A percentile compares a stretch with the other conserved stretches of the same genome.
Evolutionary conservation across 2,113 vertebrate species (phyloP).

Genomic region (Orthonyx spaldingii): DNA sequence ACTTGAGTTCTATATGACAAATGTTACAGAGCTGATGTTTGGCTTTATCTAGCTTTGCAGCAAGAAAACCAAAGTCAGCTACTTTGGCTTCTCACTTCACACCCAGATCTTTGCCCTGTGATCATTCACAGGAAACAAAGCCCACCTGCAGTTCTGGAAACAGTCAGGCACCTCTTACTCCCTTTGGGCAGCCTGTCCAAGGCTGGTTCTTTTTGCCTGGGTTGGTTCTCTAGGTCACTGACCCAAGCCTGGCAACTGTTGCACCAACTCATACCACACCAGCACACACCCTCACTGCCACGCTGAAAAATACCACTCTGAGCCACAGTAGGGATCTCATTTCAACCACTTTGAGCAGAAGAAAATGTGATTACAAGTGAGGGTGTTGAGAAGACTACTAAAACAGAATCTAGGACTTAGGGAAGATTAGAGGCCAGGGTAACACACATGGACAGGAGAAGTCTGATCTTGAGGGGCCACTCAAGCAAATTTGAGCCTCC

Average conservation of each 20-base stretch:
- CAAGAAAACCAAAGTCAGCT: neutral
- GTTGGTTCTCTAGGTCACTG: neutral
- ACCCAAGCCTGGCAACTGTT: neutral
- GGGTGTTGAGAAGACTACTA: neutral
- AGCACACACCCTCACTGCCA: neutral
- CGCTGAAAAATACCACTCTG: neutral
- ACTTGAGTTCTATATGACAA: neutral
- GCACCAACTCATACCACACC: neutral
- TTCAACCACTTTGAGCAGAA: neutral
- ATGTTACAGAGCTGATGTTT: rapidly evolving
- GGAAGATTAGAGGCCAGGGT: neutral
- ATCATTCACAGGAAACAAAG: neutral
- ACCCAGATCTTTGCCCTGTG: neutral
- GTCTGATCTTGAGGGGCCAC: neutral
- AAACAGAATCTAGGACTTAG: neutral
- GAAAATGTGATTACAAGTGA: neutral
- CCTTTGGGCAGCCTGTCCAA: neutral
- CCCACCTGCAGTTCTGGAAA: neutral
- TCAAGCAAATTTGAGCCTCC: neutral
- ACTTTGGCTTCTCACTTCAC: neutral
- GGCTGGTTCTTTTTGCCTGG: neutral
- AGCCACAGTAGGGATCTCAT: neutral
- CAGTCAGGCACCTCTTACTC: neutral
- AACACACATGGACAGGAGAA: rapidly evolving
- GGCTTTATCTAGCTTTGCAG: neutral